Evolutionary conservation across 2,888 invertebrate genomes (phyloP).

Genomic region (Nephrocerus scutellatus): DNA sequence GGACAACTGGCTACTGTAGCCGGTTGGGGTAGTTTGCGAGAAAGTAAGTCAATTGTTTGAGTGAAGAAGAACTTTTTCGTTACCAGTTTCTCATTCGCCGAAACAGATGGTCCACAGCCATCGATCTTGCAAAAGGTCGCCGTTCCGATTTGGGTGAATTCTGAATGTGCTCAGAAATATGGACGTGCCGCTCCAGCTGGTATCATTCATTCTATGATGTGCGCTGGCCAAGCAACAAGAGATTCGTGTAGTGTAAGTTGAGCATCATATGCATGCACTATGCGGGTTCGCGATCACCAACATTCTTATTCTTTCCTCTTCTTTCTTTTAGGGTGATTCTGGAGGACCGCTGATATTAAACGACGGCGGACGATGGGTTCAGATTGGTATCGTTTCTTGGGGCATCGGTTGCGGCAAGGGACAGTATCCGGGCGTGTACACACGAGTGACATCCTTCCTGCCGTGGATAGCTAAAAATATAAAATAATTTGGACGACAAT

Average conservation of each 20-base stretch:
- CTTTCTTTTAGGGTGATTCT: constrained; percentile 65
- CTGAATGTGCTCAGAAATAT: constrained; percentile 70
- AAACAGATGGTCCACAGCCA: constrained; percentile 73
- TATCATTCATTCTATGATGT: constrained; percentile 80
- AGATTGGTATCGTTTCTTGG: constrained; percentile 85
- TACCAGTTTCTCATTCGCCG: constrained; percentile 18
- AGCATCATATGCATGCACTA: too few relatives aligned
- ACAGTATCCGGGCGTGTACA: constrained; percentile 86
- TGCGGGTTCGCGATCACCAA: too few relatives aligned
- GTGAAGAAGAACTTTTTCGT: not conserved
- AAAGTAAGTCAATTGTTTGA: constrained; percentile 62
- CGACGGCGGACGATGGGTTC: constrained; percentile 68
- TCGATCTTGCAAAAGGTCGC: constrained; percentile 73
- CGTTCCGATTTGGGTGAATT: constrained; percentile 76
- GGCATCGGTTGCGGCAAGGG: constrained; percentile 89
- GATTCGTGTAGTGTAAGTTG: constrained; percentile 85
- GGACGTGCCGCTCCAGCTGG: constrained; percentile 80
- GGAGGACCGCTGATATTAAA: constrained; percentile 82
- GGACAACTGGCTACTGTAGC: constrained; percentile 73
- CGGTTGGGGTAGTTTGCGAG: constrained; percentile 80
- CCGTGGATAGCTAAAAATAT: constrained; percentile 83
- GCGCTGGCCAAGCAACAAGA: constrained; percentile 75
- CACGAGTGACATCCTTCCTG: constrained; percentile 72
- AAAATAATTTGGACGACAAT: constrained; percentile 40
- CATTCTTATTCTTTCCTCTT: not conserved